Conservation (phyloP, 2,797 vertebrate genomes). For the Mycteria americana region DNA sequence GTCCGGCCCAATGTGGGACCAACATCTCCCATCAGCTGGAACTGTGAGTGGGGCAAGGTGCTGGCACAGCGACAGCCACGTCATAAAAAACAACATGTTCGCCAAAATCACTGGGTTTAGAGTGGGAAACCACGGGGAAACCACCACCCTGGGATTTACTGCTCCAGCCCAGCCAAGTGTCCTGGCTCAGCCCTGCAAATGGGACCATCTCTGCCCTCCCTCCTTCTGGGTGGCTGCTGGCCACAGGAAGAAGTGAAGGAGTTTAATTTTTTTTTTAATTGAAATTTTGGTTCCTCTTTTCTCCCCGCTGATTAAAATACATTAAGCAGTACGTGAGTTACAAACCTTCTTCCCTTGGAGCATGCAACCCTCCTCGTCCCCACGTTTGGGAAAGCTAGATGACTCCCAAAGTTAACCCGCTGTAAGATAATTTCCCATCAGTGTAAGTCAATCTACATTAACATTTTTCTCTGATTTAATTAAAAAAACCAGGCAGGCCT, state of each 20-base stretch:
- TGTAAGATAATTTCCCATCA: not conserved
- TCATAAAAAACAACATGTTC: not conserved
- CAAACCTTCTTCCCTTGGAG: not conserved
- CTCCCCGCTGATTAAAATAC: not conserved
- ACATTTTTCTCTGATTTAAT: not conserved
- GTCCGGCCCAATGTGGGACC: fast-evolving
- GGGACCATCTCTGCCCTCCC: not conserved
- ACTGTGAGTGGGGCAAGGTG: not conserved
- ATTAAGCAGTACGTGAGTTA: not conserved
- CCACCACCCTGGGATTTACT: not conserved
- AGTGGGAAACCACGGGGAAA: fast-evolving
- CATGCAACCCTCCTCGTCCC: fast-evolving
- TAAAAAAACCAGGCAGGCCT: not conserved
- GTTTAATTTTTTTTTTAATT: fast-evolving
- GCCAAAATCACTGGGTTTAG: not conserved
- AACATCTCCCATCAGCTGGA: not conserved
- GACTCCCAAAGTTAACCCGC: not conserved
- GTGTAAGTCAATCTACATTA: not conserved
- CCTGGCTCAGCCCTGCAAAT: fast-evolving
- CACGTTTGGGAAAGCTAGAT: not conserved
- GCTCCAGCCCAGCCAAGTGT: not conserved
- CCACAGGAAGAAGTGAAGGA: not conserved
- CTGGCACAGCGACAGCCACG: fast-evolving
- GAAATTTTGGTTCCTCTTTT: not conserved
- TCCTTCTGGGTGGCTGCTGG: not conserved